These are phyloP conservation scores for Mola mola DNA, from an alignment of 2,113 vertebrate genomes.

Conservation along the genomic window DNA sequence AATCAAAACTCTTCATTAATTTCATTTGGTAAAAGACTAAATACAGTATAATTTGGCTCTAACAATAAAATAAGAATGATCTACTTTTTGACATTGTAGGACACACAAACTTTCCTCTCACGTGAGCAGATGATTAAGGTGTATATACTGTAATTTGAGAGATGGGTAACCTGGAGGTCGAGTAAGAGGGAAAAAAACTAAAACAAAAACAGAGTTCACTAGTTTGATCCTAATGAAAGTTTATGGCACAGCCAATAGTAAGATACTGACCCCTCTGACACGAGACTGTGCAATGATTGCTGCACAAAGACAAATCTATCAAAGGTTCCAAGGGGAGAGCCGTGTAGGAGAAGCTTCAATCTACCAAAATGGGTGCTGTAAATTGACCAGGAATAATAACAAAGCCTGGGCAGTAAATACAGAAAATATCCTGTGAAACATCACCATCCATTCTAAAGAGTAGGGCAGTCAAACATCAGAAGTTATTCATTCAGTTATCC, in stretches of 20 bases:
- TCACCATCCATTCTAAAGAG: too few species aligned
- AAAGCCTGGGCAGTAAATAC: too few species aligned
- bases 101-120: constrained; percentile 7
- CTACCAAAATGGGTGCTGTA: too few species aligned
- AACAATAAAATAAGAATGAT: too few species aligned
- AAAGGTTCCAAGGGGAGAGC: neutral
- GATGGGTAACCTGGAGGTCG: constrained; percentile 16
- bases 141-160: constrained; percentile 23
- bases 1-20: too few species aligned
- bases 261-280: neutral
- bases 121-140: constrained; percentile 6
- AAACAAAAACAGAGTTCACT: neutral
- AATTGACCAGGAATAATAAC: too few species aligned
- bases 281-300: neutral
- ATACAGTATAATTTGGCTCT: neutral
- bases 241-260: neutral
- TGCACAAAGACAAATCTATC: constrained; percentile 8
- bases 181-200: constrained; percentile 7
- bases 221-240: constrained; percentile 8
- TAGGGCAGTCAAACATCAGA: too few species aligned
- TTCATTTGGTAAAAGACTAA: too few species aligned
- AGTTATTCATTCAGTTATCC: too few species aligned
- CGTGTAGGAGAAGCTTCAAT: neutral
- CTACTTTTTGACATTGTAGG: too few species aligned
- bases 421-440: too few species aligned